Conservation (phyloP, 2,113 vertebrate genomes). For the Mobula birostris region DNA sequence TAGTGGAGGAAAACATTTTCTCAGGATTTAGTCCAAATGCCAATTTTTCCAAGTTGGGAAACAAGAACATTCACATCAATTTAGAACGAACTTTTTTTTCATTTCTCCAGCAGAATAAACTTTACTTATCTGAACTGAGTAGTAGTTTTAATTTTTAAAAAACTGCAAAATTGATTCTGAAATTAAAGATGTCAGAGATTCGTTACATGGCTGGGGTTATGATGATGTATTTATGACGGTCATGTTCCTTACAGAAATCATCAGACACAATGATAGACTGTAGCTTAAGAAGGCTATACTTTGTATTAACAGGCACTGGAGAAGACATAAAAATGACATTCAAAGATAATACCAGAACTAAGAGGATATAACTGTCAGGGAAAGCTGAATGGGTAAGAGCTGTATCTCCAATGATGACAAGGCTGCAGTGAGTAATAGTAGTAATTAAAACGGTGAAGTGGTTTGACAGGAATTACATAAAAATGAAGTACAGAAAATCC, state of each 20-base stretch:
- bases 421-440: background rate
- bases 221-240: background rate
- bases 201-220: background rate
- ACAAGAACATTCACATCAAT: background rate
- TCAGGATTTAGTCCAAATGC: slow-evolving; percentile 15
- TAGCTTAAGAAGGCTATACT: background rate
- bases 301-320: background rate
- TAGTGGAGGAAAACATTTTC: slow-evolving; percentile 27
- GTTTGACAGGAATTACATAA: background rate
- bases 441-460: background rate
- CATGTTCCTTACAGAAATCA: background rate
- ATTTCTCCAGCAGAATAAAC: slow-evolving; percentile 43
- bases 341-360: background rate
- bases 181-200: background rate
- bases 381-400: background rate
- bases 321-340: too few relatives aligned
- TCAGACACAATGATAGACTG: background rate
- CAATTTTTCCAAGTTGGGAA: slow-evolving; percentile 12
- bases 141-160: slow-evolving; percentile 32
- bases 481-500: background rate
- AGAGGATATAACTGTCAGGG: background rate
- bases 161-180: slow-evolving; percentile 31
- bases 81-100: slow-evolving; percentile 39
- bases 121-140: slow-evolving; percentile 32
- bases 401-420: background rate